These are phyloP conservation scores for Tauraco erythrolophus DNA, from an alignment of 2,113 vertebrate species.

Conservation along the genomic window DNA sequence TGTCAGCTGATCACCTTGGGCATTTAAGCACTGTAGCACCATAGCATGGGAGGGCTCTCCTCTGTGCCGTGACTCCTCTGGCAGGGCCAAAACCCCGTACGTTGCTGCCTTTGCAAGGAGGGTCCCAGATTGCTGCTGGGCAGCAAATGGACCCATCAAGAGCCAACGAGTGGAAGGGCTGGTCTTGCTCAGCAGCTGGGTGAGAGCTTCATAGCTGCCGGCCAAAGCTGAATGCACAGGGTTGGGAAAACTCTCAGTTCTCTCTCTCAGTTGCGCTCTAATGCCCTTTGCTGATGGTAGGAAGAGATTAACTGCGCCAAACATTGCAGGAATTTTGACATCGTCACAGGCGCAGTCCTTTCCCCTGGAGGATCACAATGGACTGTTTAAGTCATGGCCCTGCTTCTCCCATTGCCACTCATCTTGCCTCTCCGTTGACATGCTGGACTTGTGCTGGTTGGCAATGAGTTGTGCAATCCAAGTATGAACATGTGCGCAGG, in stretches of 20 bases:
- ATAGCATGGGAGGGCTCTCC: neutral
- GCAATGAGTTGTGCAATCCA: neutral
- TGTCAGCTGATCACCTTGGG: neutral
- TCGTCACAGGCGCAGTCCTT: neutral
- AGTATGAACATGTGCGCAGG: fast-evolving
- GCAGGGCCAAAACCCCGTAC: neutral
- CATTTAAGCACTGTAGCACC: neutral
- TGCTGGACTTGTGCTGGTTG: neutral
- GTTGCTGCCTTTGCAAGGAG: neutral
- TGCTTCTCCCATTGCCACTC: neutral
- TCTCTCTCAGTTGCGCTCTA: neutral
- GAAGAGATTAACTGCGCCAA: neutral
- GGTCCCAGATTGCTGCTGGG: neutral
- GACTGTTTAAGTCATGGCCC: fast-evolving
- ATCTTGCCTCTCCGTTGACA: neutral
- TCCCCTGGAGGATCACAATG: neutral
- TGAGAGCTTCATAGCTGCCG: neutral
- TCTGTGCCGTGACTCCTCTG: neutral
- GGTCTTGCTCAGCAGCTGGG: neutral
- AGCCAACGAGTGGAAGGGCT: neutral
- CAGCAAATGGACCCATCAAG: neutral
- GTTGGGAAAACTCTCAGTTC: neutral
- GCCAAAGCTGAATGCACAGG: neutral
- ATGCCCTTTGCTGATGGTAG: neutral
- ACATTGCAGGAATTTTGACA: fast-evolving